Base-by-base conservation (phyloP, 1,140 invertebrate species). In the Potamilus streckersoni region DNA sequence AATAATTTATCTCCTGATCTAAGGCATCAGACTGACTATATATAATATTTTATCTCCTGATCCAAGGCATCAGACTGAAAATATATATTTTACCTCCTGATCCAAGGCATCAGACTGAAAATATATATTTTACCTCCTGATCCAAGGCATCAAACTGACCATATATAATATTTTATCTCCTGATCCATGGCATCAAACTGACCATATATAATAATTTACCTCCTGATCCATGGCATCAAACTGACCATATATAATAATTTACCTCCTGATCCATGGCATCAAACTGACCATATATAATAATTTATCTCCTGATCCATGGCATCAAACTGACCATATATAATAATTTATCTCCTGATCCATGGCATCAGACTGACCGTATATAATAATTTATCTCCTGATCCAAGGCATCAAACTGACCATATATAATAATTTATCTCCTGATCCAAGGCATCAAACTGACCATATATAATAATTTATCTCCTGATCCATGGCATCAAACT, bases 91-190 rank as follows among this genome's bases (percentile, higher is more conserved):
- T 23, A 23, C 23, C 23, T 23, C 23, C 23, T 1, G 23, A 85
- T 93, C 92, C 31, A 90, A 91, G 17, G 93, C 93, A 83, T 90
- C 85, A n/a, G 92, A 91, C 66, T 87, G 87, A 1, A 96, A 96
- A 87, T 97, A 98, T 73, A 4, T 11, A 68, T n/a, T 17, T 17
- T 72, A 95, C 89, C 92, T 95, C 92, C 56, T 87, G 77, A 85
- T 93, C 92, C 31, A 90, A 91, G 17, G 93, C 93, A 83, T 90
- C 85, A n/a, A 92, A 91, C 66, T 87, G 87, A 1, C 96, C 96
- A 87, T 97, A 98, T 72, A 23, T 23, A 23, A 23, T 23, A 23
- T 96, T 91, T 98, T 97, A 89, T 93, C 92, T 15, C 98, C 94
- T n/a, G 93, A 93, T 23, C 23, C 23, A 23, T 1, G 23, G 23